Percentiles rank a stretch among this genome's conserved stretches.
Evolutionary conservation across 2,888 invertebrate species (phyloP).

Genomic region (Tenthredo scrophulariae): DNA sequence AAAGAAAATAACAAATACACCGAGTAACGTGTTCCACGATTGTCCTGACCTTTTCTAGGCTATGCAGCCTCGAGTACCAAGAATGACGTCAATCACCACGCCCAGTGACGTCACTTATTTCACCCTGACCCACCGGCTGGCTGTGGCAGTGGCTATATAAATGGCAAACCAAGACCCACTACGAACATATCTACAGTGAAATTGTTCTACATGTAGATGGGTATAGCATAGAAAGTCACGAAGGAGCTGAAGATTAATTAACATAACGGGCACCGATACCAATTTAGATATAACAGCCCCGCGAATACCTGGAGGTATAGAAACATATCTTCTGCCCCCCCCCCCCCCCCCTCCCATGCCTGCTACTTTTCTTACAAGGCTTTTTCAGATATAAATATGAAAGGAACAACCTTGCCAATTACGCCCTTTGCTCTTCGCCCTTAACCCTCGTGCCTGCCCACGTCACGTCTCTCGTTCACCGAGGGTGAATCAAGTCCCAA

Average conservation of each 20-base stretch:
- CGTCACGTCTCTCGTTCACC: background rate
- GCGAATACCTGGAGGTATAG: background rate
- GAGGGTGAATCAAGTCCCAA: slow-evolving; percentile 5
- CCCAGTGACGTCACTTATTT: slow-evolving; percentile 73
- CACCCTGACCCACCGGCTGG: slow-evolving; percentile 71
- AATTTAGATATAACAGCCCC: slow-evolving; percentile 42
- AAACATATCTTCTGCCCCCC: background rate
- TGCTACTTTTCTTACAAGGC: background rate
- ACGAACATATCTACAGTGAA: slow-evolving; percentile 6
- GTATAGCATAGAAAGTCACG: slow-evolving; percentile 54
- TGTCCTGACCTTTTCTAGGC: background rate
- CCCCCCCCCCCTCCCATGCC: no score
- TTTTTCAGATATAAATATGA: slow-evolving; percentile 30
- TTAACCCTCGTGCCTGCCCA: background rate
- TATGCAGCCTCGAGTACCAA: slow-evolving; percentile 14
- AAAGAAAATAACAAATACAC: background rate
- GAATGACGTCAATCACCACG: slow-evolving; percentile 69
- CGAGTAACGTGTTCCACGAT: background rate
- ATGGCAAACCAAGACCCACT: slow-evolving; percentile 9
- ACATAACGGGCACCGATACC: slow-evolving; percentile 52
- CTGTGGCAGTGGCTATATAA: background rate
- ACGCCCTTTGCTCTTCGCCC: background rate
- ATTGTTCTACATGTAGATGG: background rate
- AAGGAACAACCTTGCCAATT: slow-evolving; percentile 23
- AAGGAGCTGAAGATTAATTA: slow-evolving; percentile 56